These are phyloP conservation scores for Campoplex nolae DNA, from an alignment of 2,888 invertebrate genomes.

Conservation along the genomic window DNA sequence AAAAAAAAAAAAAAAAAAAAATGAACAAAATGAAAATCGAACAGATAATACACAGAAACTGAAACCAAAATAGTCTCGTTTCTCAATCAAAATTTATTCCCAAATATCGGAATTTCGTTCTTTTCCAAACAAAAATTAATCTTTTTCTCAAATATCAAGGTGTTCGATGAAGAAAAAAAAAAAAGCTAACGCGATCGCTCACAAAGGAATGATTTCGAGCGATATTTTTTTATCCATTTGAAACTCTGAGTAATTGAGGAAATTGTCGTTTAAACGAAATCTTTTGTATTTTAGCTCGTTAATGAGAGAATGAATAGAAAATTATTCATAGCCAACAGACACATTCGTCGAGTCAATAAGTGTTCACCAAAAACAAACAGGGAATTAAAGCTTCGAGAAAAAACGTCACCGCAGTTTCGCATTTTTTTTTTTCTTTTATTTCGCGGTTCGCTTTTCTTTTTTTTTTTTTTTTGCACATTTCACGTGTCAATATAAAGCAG, in stretches of 20 bases:
- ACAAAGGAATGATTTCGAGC: not conserved
- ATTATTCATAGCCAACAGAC: slow-evolving; percentile 3
- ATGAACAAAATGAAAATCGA: not conserved
- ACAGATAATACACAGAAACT: not conserved
- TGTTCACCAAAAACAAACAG: slow-evolving; percentile 20
- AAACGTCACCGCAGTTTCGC: slow-evolving; percentile 44
- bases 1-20: not conserved
- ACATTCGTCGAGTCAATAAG: slow-evolving; percentile 10
- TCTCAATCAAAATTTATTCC: slow-evolving; percentile 20
- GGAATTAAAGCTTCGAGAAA: slow-evolving; percentile 44
- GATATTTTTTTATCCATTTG: not conserved
- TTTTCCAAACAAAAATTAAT: slow-evolving; percentile 6
- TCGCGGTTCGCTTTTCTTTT: not conserved
- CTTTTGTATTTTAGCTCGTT: not conserved
- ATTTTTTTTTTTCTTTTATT: slow-evolving; percentile 22
- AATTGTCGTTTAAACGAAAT: not conserved
- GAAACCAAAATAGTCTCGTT: not conserved
- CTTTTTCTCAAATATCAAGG: not conserved
- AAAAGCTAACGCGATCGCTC: not conserved
- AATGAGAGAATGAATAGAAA: not conserved
- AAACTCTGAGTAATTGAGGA: not conserved
- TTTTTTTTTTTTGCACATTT: slow-evolving; percentile 24
- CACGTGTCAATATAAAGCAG: slow-evolving; percentile 35
- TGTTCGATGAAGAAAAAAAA: not conserved
- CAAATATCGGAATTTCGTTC: not conserved